Conservation (phyloP, 2,113 vertebrate genomes). For the Vulpes lagopus region DNA sequence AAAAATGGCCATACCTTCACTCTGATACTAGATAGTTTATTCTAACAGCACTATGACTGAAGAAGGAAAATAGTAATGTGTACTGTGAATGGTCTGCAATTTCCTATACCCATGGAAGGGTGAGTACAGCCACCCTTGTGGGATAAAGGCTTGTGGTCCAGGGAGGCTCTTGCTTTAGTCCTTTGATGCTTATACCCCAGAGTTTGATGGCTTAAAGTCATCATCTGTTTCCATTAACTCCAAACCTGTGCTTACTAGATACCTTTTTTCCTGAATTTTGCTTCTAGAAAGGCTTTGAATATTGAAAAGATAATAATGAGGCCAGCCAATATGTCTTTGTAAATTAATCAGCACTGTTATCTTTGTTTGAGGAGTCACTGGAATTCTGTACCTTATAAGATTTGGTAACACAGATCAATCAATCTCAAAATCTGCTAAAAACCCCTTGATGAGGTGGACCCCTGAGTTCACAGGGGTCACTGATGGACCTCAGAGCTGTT, state of each 20-base stretch:
- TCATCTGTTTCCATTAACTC: background rate
- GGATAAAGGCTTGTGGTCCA: background rate
- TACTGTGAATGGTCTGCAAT: background rate
- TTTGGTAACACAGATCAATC: background rate
- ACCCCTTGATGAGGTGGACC: background rate
- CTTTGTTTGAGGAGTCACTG: background rate
- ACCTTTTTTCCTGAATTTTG: background rate
- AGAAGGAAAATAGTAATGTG: background rate
- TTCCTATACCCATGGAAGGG: background rate
- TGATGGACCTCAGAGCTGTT: background rate
- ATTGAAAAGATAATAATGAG: background rate
- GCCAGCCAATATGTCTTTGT: background rate
- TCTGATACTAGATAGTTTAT: background rate
- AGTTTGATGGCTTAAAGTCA: background rate
- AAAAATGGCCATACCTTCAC: background rate
- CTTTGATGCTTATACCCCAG: background rate
- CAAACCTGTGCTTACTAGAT: background rate
- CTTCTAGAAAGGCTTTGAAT: background rate
- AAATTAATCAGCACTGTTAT: background rate
- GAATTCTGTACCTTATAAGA: background rate
- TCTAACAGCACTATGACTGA: background rate
- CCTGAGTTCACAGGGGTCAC: background rate
- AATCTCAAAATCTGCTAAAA: slow-evolving; percentile 18
- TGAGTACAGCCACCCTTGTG: background rate
- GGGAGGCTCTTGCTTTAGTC: background rate